These are phyloP conservation scores for Euleptes europaea DNA, from an alignment of 2,113 vertebrate genomes.

Conservation along the genomic window DNA sequence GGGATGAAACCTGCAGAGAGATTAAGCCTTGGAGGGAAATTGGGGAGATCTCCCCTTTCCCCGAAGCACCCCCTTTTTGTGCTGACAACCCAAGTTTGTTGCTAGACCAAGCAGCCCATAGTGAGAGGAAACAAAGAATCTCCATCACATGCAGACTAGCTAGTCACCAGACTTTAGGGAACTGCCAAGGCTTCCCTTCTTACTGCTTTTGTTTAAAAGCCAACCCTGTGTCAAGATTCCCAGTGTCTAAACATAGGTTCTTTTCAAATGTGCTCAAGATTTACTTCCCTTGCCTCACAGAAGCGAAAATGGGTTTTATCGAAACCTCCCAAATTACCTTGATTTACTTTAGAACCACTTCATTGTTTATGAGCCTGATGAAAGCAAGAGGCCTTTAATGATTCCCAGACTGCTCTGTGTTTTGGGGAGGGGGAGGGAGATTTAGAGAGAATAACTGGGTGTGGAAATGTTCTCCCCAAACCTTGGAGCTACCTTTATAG, in stretches of 20 bases:
- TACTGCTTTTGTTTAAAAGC: conserved; percentile 65
- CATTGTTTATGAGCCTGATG: conserved; percentile 66
- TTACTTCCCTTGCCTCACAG: conserved; percentile 68
- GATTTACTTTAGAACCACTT: conserved; percentile 63
- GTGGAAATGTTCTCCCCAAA: conserved; percentile 51
- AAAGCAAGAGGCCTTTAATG: conserved; percentile 69
- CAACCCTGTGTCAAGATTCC: conserved; percentile 55
- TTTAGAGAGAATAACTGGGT: conserved; percentile 19
- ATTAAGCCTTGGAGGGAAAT: too few relatives aligned
- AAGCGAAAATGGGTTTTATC: conserved; percentile 68
- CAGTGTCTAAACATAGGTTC: conserved; percentile 36
- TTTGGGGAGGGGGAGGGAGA: background rate
- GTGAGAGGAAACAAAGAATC: conserved; percentile 21
- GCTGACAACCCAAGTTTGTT: conserved; percentile 9
- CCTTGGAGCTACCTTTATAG: conserved; percentile 41
- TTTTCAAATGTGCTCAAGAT: conserved; percentile 64
- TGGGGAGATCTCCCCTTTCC: too few relatives aligned
- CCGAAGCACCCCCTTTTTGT: too few relatives aligned
- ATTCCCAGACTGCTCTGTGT: conserved; percentile 66
- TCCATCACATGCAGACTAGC: conserved; percentile 43
- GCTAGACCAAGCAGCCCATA: conserved; percentile 32
- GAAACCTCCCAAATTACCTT: conserved; percentile 61
- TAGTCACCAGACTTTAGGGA: conserved; percentile 47
- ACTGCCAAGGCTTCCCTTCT: conserved; percentile 46
- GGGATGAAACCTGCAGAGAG: too few relatives aligned